Evolutionary conservation across 1,140 invertebrate species (phyloP).

Genomic region (Linepithema humile): DNA sequence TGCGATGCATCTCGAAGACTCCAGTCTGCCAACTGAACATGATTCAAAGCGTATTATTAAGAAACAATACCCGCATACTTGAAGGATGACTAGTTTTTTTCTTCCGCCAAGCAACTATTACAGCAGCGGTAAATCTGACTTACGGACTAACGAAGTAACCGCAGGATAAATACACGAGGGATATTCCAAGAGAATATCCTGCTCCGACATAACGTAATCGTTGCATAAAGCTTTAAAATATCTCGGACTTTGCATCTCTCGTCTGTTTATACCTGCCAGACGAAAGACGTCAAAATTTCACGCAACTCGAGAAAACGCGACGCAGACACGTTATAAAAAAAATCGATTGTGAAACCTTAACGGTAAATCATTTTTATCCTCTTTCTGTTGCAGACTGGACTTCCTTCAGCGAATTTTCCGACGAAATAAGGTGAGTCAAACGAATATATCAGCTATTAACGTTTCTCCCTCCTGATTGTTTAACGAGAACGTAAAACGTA

Average conservation of each 20-base stretch:
- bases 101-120: constrained; percentile 56
- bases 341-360: not conserved
- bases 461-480: not conserved
- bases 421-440: constrained; percentile 35
- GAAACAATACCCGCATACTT: constrained; percentile 65
- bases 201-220: not conserved
- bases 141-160: constrained; percentile 50
- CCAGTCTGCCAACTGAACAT: constrained; percentile 19
- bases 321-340: not conserved
- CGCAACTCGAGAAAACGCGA: not conserved
- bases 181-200: constrained; percentile 58
- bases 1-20: constrained; percentile 43
- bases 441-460: not conserved
- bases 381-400: constrained; percentile 40
- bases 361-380: not conserved
- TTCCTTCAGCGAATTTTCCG: not conserved
- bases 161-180: constrained; percentile 42
- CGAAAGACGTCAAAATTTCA: not conserved
- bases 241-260: constrained; percentile 13
- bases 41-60: constrained; percentile 60
- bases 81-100: constrained; percentile 70
- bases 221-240: constrained; percentile 50
- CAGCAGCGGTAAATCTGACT: constrained; percentile 51
- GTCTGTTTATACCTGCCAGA: not conserved
- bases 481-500: not conserved